Evolutionary conservation across 2,888 invertebrate species (phyloP).

Genomic region (Ophion slaviceki): DNA sequence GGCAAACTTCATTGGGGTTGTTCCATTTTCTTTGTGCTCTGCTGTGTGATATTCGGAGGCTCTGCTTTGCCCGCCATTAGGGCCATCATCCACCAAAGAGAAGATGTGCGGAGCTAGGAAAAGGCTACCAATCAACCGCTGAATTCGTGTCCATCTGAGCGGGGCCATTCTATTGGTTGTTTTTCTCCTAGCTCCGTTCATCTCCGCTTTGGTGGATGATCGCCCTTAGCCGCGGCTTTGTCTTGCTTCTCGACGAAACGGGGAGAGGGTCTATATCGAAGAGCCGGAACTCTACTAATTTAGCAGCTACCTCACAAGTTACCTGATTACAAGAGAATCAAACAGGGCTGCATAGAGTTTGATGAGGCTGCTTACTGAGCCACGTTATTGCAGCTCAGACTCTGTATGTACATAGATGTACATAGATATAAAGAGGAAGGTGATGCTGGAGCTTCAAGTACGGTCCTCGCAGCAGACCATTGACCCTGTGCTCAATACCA

Average conservation of each 20-base stretch:
- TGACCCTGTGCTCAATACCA: not conserved
- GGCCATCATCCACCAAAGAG: too few species aligned
- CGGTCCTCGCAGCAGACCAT: not conserved
- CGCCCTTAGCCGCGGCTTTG: not conserved
- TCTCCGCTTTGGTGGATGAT: too few species aligned
- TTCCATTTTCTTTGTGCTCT: not conserved
- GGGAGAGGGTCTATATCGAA: slow-evolving; percentile 25
- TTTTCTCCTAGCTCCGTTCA: too few species aligned
- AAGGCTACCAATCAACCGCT: too few species aligned
- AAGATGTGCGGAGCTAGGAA: too few species aligned
- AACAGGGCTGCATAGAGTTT: slow-evolving; percentile 38
- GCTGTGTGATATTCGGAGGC: not conserved
- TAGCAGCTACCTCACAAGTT: slow-evolving; percentile 56
- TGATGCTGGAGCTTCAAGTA: not conserved
- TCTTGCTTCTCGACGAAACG: not conserved
- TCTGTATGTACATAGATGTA: not conserved
- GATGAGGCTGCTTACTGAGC: slow-evolving; percentile 26
- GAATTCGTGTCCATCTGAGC: too few species aligned
- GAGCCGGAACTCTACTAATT: slow-evolving; percentile 57
- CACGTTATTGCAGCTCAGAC: slow-evolving; percentile 2
- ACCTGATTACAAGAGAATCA: slow-evolving; percentile 62
- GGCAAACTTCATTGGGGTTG: not conserved
- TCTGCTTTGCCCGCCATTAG: slow-evolving; percentile 2
- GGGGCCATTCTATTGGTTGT: too few species aligned
- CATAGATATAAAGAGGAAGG: too few species aligned